Base-by-base conservation (phyloP, 1,140 invertebrate species). In the Bombus sibiricus region DNA sequence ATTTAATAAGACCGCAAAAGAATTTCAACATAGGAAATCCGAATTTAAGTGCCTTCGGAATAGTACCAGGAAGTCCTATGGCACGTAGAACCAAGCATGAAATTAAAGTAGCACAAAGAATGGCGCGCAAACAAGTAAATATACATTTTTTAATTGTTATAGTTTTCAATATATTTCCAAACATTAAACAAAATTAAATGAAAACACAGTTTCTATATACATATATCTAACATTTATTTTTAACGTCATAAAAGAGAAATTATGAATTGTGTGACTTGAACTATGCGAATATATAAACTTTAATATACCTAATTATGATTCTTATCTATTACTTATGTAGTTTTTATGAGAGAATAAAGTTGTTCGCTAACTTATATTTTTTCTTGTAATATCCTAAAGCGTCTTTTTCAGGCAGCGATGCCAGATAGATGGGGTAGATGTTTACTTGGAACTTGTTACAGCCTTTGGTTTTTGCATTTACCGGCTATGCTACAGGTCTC, bases 381-480 rank as follows among this genome's bases (percentile, higher is more conserved):
- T 53, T 12, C 28, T 37, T 80, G 28, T 47, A n/a, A 74, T n/a
- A n/a, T 53, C 22, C 4, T 59, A 15, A n/a, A 5, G 34, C 41
- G 39, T 71, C 59, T 66, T 53, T 68, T 85, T 75, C n/a, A 95
- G 95, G 94, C 94, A 39, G 94, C 94, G 73, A 85, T 94, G 71
- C 98, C 98, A 41, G 97, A 98, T 90, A 95, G 97, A 69, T 99
- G 99, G 99, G 98, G 98, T 28, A 98, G 98, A 95, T 99, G 98
- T 95, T 94, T 98, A 32, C 96, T 98, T 15, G 97, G 97, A 37
- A 98, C 98, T 12, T 98, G 98, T 93, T 98, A 98, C 94, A 99
- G 99, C 83, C 96, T 99, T n/a, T 99, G 99, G 97, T 99, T 99
- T 95, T 97, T 99, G 90, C 97, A 99, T 93, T 96, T 99, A 86